Conservation (phyloP, 2,113 vertebrate species). For the Pollimyrus isidori region DNA sequence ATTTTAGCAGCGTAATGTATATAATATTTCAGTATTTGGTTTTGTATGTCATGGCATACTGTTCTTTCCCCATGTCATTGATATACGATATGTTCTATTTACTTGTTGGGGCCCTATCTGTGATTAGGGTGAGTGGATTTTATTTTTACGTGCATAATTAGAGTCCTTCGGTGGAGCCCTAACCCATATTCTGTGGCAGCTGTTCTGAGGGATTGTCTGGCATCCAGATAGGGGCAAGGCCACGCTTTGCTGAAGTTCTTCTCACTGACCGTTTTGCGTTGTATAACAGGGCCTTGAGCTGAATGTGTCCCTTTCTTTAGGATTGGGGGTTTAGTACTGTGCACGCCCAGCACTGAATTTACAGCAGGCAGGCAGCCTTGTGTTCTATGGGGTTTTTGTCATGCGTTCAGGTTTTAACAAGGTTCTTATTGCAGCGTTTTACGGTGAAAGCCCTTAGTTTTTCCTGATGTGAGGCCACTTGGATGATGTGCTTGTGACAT, state of each 20-base stretch:
- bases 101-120: neutral
- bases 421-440: neutral
- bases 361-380: neutral
- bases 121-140: constrained; percentile 3
- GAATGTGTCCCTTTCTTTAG: neutral
- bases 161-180: neutral
- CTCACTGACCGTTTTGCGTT: neutral
- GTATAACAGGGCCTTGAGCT: neutral
- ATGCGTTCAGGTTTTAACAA: neutral
- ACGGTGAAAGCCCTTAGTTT: neutral
- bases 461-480: neutral
- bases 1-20: neutral
- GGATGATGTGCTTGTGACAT: neutral
- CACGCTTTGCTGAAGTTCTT: neutral
- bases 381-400: neutral
- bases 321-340: neutral
- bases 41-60: neutral
- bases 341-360: neutral
- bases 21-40: neutral
- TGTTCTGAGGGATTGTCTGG: neutral
- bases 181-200: neutral
- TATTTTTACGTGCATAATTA: neutral
- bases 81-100: neutral
- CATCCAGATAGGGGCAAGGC: neutral
- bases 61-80: neutral